Conservation (phyloP, 2,888 invertebrate species). For the Dilophus febrilis region DNA sequence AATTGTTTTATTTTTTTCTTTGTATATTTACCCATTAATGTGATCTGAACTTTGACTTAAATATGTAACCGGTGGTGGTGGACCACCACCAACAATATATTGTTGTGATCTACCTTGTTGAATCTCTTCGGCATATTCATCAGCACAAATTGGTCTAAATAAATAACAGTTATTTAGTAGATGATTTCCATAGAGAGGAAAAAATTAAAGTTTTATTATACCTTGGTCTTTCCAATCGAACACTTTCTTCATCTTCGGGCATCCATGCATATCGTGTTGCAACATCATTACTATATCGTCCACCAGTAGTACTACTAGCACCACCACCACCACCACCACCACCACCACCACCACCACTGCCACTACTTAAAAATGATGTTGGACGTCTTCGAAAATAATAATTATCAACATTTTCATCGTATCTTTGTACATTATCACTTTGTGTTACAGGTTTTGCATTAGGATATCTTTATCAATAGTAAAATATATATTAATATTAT, state of each 20-base stretch:
- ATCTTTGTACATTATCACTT: conserved; percentile 37
- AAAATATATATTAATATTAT: not conserved
- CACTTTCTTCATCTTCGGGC: conserved; percentile 56
- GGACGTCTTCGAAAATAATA: conserved; percentile 68
- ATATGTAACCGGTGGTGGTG: conserved; percentile 16
- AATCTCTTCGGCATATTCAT: conserved; percentile 11
- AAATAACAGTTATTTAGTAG: not conserved
- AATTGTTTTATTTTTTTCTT: not conserved
- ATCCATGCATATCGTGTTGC: conserved; percentile 62
- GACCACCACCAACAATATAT: conserved; percentile 13
- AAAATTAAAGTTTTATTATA: conserved; percentile 19
- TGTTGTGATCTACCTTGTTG: conserved; percentile 11
- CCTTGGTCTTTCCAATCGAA: conserved; percentile 55
- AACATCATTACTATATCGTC: too few relatives aligned
- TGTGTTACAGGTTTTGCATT: not conserved
- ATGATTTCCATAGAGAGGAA: not conserved
- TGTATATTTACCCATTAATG: conserved; percentile 17
- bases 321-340: conserved; percentile 10
- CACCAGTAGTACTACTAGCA: conserved; percentile 14
- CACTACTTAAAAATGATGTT: conserved; percentile 52
- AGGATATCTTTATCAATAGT: not conserved
- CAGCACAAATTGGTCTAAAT: conserved; percentile 11
- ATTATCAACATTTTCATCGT: conserved; percentile 58
- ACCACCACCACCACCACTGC: conserved; percentile 19
- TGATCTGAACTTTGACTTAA: conserved; percentile 28